Evolutionary conservation across 2,888 invertebrate genomes (phyloP).

Genomic region (Macropis europaea): DNA sequence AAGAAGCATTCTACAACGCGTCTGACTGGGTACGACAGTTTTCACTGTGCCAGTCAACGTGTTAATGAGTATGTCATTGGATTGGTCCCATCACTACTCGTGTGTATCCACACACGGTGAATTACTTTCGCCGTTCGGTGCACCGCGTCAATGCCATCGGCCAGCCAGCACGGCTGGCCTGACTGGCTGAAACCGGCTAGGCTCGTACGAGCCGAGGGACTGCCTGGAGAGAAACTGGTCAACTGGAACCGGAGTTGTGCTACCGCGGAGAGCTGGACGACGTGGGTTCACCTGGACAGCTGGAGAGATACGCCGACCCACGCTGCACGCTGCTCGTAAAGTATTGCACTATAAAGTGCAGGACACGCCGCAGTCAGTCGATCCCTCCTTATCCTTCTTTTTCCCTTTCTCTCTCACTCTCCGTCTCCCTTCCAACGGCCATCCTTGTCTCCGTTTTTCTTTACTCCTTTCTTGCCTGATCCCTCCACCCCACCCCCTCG

Average conservation of each 20-base stretch:
- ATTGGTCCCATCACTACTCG: background rate
- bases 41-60: too few relatives aligned
- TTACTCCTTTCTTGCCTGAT: background rate
- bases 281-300: conserved; percentile 70
- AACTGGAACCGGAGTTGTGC: conserved; percentile 71
- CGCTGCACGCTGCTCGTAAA: conserved; percentile 66
- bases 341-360: conserved; percentile 72
- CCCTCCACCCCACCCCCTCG: conserved; percentile 9
- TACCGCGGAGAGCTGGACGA: conserved; percentile 64
- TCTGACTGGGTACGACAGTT: too few relatives aligned
- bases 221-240: conserved; percentile 68
- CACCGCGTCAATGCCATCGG: conserved; percentile 73
- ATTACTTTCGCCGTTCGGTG: conserved; percentile 73
- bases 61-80: too few relatives aligned
- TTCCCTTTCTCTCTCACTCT: conserved; percentile 11
- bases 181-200: conserved; percentile 52
- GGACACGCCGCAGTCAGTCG: conserved; percentile 57
- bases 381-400: conserved; percentile 50
- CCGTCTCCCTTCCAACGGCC: background rate
- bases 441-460: conserved; percentile 22
- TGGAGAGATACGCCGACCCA: conserved; percentile 67
- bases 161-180: conserved; percentile 47
- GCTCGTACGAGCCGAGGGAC: conserved; percentile 50
- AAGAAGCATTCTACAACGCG: too few relatives aligned
- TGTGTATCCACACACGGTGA: conserved; percentile 53